A percentile compares a stretch with the other conserved stretches of the same genome.
Evolutionary conservation across 1,140 invertebrate species (phyloP).

Genomic region (Chironomus striatipennis): DNA sequence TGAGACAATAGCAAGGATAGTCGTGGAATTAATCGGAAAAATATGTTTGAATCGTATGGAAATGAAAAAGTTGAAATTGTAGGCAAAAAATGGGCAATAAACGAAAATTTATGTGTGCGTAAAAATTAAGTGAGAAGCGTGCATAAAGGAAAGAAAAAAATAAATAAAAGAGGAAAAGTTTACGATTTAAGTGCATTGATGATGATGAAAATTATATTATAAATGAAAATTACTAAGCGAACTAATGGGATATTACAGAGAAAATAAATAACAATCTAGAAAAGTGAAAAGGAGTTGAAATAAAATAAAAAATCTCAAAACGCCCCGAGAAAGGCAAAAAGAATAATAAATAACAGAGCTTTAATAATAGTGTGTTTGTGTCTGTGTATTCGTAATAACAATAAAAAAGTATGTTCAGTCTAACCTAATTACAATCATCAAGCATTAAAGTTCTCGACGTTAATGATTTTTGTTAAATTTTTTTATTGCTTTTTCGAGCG

Average conservation of each 20-base stretch:
- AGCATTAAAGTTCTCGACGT: not conserved
- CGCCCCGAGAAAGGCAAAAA: not conserved
- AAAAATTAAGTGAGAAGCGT: constrained; percentile 9
- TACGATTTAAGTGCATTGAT: not conserved
- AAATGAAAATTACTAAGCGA: no score
- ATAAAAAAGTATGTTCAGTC: not conserved
- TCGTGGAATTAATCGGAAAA: not conserved
- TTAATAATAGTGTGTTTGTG: not conserved
- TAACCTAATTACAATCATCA: not conserved
- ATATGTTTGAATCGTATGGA: not conserved
- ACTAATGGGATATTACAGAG: no score
- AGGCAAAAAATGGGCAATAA: not conserved
- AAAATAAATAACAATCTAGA: no score
- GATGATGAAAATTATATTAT: not conserved
- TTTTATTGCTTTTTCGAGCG: not conserved
- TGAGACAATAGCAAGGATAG: not conserved
- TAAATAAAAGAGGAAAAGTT: no score
- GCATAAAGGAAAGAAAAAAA: not conserved
- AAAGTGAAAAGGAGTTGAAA: not conserved
- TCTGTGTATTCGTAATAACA: not conserved
- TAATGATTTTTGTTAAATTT: not conserved
- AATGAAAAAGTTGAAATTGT: not conserved
- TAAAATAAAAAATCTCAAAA: not conserved
- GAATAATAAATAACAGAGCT: not conserved
- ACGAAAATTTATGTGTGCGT: not conserved